Conservation (phyloP, 2,797 vertebrate species). For the Pangasius mekongensis region DNA sequence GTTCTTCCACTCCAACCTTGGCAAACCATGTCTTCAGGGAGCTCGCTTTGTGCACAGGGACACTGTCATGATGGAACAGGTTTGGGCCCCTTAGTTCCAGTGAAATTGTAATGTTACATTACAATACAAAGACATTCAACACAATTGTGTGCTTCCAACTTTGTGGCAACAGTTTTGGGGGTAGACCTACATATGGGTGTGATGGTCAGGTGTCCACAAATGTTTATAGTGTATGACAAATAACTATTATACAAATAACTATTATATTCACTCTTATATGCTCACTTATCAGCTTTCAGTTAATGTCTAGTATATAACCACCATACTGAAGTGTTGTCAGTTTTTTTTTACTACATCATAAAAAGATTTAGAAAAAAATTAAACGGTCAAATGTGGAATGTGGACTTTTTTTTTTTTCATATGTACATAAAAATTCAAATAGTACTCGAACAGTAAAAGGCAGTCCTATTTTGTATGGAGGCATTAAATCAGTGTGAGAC, state of each 20-base stretch:
- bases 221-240: not conserved
- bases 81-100: not conserved
- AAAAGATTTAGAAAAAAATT: not conserved
- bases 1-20: not conserved
- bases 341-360: not conserved
- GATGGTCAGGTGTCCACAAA: not conserved
- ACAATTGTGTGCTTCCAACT: not conserved
- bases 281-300: not conserved
- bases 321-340: not conserved
- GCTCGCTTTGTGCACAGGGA: not conserved
- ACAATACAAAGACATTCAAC: not conserved
- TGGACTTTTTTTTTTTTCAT: not conserved
- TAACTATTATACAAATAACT: not conserved
- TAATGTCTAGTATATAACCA: not conserved
- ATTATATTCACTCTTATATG: not conserved
- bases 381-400: not conserved
- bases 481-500: conserved; percentile 27
- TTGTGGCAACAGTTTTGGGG: not conserved
- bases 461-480: not conserved
- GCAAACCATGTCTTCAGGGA: not conserved
- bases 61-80: not conserved
- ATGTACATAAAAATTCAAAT: not conserved
- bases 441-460: not conserved
- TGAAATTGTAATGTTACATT: not conserved
- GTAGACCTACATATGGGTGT: not conserved